Conservation (phyloP, 2,113 vertebrate species). For the Chaetorhynchus papuensis region DNA sequence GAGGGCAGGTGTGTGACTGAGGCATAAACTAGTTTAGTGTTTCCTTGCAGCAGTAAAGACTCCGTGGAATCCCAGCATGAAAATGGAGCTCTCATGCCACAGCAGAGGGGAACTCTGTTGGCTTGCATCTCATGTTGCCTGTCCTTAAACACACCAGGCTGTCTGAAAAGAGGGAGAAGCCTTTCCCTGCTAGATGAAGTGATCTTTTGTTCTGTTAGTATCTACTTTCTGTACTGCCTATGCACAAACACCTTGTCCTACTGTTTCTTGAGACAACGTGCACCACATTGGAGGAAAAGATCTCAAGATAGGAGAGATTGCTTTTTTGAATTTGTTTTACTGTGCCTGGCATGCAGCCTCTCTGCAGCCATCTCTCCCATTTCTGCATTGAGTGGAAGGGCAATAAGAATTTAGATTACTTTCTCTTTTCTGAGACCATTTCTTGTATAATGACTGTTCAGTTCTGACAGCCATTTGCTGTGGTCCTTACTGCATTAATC, state of each 20-base stretch:
- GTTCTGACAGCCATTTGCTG: background rate
- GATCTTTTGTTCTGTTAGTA: background rate
- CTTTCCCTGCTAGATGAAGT: background rate
- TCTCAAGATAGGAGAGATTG: background rate
- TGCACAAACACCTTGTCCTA: background rate
- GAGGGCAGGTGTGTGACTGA: background rate
- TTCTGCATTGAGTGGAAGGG: background rate
- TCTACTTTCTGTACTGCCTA: background rate
- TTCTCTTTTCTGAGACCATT: background rate
- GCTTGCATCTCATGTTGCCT: background rate
- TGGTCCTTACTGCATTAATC: conserved; percentile 6
- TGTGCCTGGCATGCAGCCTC: background rate
- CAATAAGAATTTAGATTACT: background rate
- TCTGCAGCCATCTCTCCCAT: background rate
- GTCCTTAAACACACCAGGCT: background rate
- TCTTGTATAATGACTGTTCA: background rate
- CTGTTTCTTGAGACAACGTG: background rate
- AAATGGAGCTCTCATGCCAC: background rate
- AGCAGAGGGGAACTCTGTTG: background rate
- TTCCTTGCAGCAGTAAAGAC: background rate
- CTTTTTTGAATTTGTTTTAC: background rate
- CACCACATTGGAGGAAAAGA: background rate
- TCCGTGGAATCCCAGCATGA: background rate
- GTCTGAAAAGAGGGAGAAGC: background rate
- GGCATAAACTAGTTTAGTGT: background rate